Base-by-base conservation (phyloP, 2,888 invertebrate species). In the Xanthia togata region DNA sequence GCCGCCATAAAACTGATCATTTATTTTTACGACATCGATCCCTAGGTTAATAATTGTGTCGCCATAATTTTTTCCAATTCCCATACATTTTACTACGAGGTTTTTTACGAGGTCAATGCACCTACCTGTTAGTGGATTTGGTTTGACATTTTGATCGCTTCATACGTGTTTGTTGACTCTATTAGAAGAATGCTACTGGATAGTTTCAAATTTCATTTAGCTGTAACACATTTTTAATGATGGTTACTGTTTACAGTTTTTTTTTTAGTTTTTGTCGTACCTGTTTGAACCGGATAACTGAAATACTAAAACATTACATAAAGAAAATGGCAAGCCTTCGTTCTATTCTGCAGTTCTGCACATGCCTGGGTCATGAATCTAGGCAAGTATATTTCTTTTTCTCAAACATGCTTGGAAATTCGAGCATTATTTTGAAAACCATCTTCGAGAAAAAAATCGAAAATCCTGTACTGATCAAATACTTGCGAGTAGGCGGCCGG, bases 1-100 rank as follows among this genome's bases (percentile, higher is more conserved):
- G 91, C 87, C 89, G 91, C 91, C 83, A 92, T 94, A 94, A 94
- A 94, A 92, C 85, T 89, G 93, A 93, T 94, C 93, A 93, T 95
- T 95, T 94, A 93, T 91, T 95, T 95, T 95, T 95, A 95, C 91
- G 93, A 92, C 92, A 91, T 90, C 92, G 92, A 93, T 92, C 93
- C 94, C 92, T 88, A 84, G 90, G 90, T 93, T 92, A 92, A 94
- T 95, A 94, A 95, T 95, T 94, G 93, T 93, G 92, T 92, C 90
- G 88, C 90, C 90, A 90, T 94, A 92, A 92, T 92, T 93, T 92
- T 88, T 82, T 88, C 88, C 89, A 87, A 89, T 90, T 88, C 88
- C 88, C 86, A 90, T 90, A 88, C 84, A 88, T 87, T 89, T 90
- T 87, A 87, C 85, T 85, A 70, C 70, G 78, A 82, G 77, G 64